Percentiles rank a stretch among this genome's conserved stretches.
These are phyloP conservation scores for Cerastoderma edule DNA, from an alignment of 2,888 invertebrate genomes.

Conservation along the genomic window DNA sequence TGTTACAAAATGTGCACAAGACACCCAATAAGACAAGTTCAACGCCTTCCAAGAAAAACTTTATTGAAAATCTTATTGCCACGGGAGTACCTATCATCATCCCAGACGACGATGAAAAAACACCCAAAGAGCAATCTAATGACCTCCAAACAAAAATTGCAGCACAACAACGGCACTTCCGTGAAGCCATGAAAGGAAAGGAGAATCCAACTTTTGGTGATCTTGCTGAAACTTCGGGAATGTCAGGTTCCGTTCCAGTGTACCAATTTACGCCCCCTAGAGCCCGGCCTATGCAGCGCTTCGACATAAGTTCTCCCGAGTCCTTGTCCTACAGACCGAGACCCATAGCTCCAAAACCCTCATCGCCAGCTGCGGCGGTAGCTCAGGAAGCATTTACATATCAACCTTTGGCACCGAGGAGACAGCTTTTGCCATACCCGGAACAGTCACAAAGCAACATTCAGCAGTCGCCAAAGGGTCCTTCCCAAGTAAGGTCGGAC, in stretches of 20 bases:
- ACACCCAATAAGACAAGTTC: too few relatives aligned
- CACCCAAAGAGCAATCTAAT: background rate
- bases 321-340: background rate
- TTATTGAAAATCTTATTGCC: slow-evolving; percentile 54
- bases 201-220: too few relatives aligned
- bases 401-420: background rate
- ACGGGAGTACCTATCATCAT: slow-evolving; percentile 53
- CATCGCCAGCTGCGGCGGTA: background rate
- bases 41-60: slow-evolving; percentile 33
- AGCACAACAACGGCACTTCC: background rate
- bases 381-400: too few relatives aligned
- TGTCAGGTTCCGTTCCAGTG: too few relatives aligned
- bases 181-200: too few relatives aligned
- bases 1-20: too few relatives aligned
- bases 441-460: background rate
- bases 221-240: too few relatives aligned
- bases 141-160: background rate
- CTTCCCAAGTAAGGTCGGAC: too few relatives aligned
- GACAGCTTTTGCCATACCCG: background rate
- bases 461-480: too few relatives aligned
- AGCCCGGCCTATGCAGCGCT: background rate
- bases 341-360: slow-evolving; percentile 6
- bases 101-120: slow-evolving; percentile 46
- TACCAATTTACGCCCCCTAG: background rate
- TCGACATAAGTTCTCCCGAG: background rate